Conservation (phyloP, 2,113 vertebrate species). For the Archilochus colubris region DNA sequence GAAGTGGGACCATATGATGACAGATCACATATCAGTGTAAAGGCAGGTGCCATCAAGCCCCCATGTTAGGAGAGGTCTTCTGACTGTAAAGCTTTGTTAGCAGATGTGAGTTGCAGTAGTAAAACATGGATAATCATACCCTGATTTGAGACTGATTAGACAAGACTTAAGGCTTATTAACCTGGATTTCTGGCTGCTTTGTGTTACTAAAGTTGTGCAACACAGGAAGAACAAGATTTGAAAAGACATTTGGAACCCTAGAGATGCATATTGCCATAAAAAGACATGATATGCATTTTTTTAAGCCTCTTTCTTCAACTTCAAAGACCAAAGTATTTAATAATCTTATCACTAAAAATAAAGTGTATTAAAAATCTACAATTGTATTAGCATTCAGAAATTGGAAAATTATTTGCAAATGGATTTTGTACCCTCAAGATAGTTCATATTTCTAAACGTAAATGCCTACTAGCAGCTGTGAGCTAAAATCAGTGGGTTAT, state of each 20-base stretch:
- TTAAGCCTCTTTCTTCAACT: background rate
- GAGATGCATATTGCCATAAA: background rate
- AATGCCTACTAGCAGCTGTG: background rate
- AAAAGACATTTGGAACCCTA: background rate
- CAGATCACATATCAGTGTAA: background rate
- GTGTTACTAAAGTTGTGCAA: background rate
- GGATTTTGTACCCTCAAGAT: background rate
- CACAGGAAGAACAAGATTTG: background rate
- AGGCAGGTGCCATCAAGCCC: background rate
- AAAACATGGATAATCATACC: conserved; percentile 1
- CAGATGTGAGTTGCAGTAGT: background rate
- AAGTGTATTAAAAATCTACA: background rate
- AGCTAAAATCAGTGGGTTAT: background rate
- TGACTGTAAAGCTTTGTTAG: background rate
- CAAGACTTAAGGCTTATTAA: conserved; percentile 45
- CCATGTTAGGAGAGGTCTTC: background rate
- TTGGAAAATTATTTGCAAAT: background rate
- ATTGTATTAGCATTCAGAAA: background rate
- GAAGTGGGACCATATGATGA: background rate
- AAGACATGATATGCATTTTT: background rate
- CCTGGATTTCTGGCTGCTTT: conserved; percentile 20
- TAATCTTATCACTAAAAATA: background rate
- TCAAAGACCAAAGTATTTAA: background rate
- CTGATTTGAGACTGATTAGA: conserved; percentile 31
- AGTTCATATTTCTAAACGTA: background rate